phyloP scores from a whole-genome alignment of 2,113 vertebrate species.

The Butorides virescens region DNA sequence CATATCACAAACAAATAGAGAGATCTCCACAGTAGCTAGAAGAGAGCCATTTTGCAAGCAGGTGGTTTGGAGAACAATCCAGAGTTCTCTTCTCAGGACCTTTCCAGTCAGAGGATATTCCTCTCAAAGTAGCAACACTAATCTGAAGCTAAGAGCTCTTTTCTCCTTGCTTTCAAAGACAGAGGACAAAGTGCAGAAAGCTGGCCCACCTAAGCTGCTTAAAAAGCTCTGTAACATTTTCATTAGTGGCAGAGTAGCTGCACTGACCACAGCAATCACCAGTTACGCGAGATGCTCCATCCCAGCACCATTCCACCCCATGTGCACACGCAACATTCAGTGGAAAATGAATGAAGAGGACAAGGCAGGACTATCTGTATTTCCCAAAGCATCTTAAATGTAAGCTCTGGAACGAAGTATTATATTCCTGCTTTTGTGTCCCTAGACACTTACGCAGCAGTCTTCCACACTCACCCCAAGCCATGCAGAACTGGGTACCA shows the following conservation, averaged over 20 bases:
- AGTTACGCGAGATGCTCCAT: background rate
- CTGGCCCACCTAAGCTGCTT: background rate
- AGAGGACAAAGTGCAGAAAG: background rate
- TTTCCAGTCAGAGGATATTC: background rate
- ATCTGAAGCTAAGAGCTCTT: background rate
- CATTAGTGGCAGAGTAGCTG: background rate
- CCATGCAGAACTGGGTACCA: background rate
- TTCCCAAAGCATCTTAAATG: background rate
- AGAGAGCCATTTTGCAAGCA: background rate
- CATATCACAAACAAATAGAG: background rate
- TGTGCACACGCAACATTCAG: fast-evolving
- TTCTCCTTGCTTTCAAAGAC: background rate
- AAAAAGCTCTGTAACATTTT: background rate
- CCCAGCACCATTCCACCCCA: background rate
- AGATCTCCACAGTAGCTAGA: background rate
- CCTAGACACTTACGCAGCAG: fast-evolving
- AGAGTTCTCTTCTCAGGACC: background rate
- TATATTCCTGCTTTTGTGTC: background rate
- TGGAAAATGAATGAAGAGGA: background rate
- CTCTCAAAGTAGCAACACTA: background rate
- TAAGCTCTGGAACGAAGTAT: background rate
- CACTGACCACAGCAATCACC: background rate
- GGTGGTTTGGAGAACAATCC: background rate
- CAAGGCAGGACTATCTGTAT: background rate
- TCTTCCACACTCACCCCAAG: fast-evolving